A percentile compares a stretch with the other conserved stretches of the same genome.
These are phyloP conservation scores for Fregata magnificens DNA, from an alignment of 2,113 vertebrate genomes.

Conservation along the genomic window DNA sequence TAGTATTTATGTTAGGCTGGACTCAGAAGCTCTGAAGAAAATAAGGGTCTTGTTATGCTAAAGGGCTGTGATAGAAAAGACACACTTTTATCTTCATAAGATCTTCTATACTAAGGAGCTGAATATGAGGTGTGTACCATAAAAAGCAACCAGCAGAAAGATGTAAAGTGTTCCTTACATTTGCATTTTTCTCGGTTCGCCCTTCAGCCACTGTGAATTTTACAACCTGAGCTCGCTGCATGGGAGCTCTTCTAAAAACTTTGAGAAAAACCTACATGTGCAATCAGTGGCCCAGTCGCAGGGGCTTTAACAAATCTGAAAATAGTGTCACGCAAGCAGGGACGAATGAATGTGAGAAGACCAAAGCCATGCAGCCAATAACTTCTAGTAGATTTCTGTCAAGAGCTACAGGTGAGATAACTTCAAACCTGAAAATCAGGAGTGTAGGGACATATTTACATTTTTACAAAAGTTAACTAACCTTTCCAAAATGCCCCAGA, in stretches of 20 bases:
- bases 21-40: not conserved
- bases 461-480: not conserved
- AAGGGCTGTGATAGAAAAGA: not conserved
- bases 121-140: not conserved
- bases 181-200: not conserved
- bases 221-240: not conserved
- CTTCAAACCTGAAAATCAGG: not conserved
- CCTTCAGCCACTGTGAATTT: not conserved
- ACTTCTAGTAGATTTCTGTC: not conserved
- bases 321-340: not conserved
- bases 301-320: not conserved
- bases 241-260: not conserved
- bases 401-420: not conserved
- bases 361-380: not conserved
- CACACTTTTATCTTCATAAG: not conserved
- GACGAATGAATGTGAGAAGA: not conserved
- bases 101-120: not conserved
- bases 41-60: not conserved
- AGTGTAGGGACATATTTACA: not conserved
- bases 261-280: not conserved
- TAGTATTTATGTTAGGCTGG: not conserved
- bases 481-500: not conserved
- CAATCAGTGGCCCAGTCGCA: accelerated
- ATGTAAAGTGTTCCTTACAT: not conserved
- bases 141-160: not conserved